Evolutionary conservation across 1,140 invertebrate species (phyloP).

Genomic region (Camponotus floridanus): DNA sequence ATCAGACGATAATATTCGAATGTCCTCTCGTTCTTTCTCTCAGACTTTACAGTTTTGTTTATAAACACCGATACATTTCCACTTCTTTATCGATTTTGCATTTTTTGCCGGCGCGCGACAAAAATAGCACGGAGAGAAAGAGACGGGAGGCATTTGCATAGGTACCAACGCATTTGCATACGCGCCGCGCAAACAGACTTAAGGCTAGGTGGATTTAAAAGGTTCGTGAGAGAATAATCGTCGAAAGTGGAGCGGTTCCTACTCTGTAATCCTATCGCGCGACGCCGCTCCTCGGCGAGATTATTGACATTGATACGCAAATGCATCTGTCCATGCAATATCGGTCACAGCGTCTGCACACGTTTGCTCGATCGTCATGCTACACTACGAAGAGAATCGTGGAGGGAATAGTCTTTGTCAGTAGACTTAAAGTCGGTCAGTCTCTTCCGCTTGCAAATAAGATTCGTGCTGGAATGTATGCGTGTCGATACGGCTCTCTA

Average conservation of each 20-base stretch:
- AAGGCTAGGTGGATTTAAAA: slow-evolving; percentile 25
- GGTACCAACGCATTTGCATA: slow-evolving; percentile 20
- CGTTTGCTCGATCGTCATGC: neutral
- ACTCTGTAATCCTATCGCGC: slow-evolving; percentile 53
- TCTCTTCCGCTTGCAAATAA: slow-evolving; percentile 65
- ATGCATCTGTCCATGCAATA: slow-evolving; percentile 60
- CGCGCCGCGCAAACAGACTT: slow-evolving; percentile 12
- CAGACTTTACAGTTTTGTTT: neutral
- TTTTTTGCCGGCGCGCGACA: slow-evolving; percentile 2
- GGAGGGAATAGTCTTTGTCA: slow-evolving; percentile 53
- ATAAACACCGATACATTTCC: neutral
- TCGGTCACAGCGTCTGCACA: slow-evolving; percentile 26
- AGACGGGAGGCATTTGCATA: slow-evolving; percentile 4
- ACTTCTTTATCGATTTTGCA: slow-evolving; percentile 11
- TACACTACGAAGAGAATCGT: slow-evolving; percentile 45
- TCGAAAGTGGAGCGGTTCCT: slow-evolving; percentile 48
- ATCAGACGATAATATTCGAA: neutral
- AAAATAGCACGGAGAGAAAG: neutral
- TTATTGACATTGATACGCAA: slow-evolving; percentile 66
- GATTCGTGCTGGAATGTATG: slow-evolving; percentile 6
- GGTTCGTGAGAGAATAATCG: slow-evolving; percentile 13
- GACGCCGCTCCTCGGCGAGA: slow-evolving; percentile 36
- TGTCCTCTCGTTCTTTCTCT: slow-evolving; percentile 3
- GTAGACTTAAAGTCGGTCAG: slow-evolving; percentile 60
- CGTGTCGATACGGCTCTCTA: neutral